Base-by-base conservation (phyloP, 1,140 invertebrate species). In the Diuraphis noxia region DNA sequence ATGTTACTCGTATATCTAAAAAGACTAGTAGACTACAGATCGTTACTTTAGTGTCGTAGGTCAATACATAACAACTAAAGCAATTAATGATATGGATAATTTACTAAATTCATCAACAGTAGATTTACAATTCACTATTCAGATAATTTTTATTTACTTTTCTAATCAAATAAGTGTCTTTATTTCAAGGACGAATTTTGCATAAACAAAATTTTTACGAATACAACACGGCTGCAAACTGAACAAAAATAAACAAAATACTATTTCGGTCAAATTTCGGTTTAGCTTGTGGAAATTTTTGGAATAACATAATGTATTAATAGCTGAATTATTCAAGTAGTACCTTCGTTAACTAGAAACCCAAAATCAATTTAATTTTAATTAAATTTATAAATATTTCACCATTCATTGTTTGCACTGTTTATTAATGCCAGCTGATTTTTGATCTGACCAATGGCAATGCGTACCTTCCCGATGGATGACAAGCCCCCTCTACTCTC, bases 101-200 rank as follows among this genome's bases (percentile, higher is more conserved):
- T 79, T 79, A 36, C 17, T 38, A 79, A 79, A 38, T 23, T 21
- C 77, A 79, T 79, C 38, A 8, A 79, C 8, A 2, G 36, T 6
- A 17, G 13, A 72, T 72, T 72, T 36, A 79, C 46, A 21, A 49
- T 49, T 49, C 7, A 7, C 46, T 49, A 49, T 49, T 49, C 7
- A 7, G 36, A 19, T 25, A 84, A 84, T 41, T 41, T 84, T 84
- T 46, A 86, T 86, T 86, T 86, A 86, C 84, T 86, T 49, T 30
- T 46, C 49, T 86, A 86, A 86, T 86, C 43, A 52, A 49, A 86
- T 52, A 25, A 81, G 21, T 79, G 43, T 34, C 34, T 82, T 56
- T 91, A 72, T 90, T 91, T 91, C 89, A 91, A 91, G 89, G 77
- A 91, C 77, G 25, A 81, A 91, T 82, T 91, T 49, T 49, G 77